Evolutionary conservation across 2,888 invertebrate species (phyloP), one percentile per base, ranked within the genome.

Genomic region (Coleophora flavipennella): DNA sequence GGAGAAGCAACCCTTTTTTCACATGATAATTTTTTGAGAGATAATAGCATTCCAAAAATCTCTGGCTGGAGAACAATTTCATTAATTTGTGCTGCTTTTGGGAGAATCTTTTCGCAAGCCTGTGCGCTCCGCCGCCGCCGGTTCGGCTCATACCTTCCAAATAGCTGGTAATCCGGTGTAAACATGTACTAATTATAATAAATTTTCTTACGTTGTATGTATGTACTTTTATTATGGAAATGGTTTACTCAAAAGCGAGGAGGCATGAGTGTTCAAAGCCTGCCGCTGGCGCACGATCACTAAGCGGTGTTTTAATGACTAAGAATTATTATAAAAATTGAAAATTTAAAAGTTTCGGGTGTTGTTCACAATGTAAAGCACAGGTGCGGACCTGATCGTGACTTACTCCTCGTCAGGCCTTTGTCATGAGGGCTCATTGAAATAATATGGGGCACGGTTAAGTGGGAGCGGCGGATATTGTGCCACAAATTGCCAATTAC

Each of bases 371-470:
- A 67, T 65, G 71, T 62, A 51, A 51, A 57, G 67, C 77, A 72
- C 83, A 84, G 83, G 80, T 84, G 83, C 71, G 57, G 73, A 74
- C 79, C 62, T 45, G 56, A 69, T 83, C 83, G 83, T 83, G 83
- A 83, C 81, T 84, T 81, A 84, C 76, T 65, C 67, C 51, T 50
- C 53, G 46, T 50, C 49, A 49, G 40, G 43, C 57, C 52, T 62
- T 74, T 74, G 70, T 68, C 57, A 58, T 60, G 51, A 55, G 55
- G 43, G 33, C 45, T 61, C 65, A 65, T 65, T 67, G 65, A 67
- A 63, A 66, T 67, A 62, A 67, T 59, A 58, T 54, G 55, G 53
- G 67, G 63, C 63, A 66, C 55, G 43, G 53, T 58, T 58, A 58
- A 62, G 56, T 55, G 60, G 60, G 57, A 52, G 50, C 55, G 52